Evolutionary conservation across 2,888 invertebrate species (phyloP).

Genomic region (Lepas anatifera): DNA sequence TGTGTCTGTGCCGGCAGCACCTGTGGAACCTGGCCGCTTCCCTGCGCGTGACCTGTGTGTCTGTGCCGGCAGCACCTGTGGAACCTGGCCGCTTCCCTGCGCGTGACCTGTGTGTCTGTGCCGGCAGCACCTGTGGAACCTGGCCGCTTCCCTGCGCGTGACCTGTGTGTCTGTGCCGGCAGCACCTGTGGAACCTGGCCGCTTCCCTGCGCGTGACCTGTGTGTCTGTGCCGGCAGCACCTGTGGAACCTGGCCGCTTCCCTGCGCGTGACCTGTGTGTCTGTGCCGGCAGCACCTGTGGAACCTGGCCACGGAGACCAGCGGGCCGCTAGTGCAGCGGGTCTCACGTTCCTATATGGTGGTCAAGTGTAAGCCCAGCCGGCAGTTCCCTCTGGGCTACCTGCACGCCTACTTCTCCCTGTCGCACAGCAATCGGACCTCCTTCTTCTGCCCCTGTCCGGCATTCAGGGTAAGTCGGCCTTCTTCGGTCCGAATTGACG

Average conservation of each 20-base stretch:
- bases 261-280: conserved; percentile 48
- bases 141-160: too few species aligned
- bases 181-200: too few species aligned
- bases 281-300: conserved; percentile 37
- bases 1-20: conserved; percentile 41
- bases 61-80: conserved; percentile 37
- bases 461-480: conserved; percentile 42
- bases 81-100: conserved; percentile 45
- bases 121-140: too few species aligned
- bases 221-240: conserved; percentile 40
- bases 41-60: conserved; percentile 48
- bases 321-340: conserved; percentile 52
- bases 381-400: conserved; percentile 54
- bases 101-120: too few species aligned
- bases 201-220: too few species aligned
- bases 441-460: conserved; percentile 46
- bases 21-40: conserved; percentile 48
- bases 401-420: conserved; percentile 50
- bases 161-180: too few species aligned
- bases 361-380: conserved; percentile 51
- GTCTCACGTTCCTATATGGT: conserved; percentile 57
- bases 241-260: conserved; percentile 48
- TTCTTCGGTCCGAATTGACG: too few species aligned
- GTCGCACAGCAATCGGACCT: conserved; percentile 28
- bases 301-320: conserved; percentile 44